Evolutionary conservation across 2,888 invertebrate genomes (phyloP).

Genomic region (Anagyrus pseudococci): DNA sequence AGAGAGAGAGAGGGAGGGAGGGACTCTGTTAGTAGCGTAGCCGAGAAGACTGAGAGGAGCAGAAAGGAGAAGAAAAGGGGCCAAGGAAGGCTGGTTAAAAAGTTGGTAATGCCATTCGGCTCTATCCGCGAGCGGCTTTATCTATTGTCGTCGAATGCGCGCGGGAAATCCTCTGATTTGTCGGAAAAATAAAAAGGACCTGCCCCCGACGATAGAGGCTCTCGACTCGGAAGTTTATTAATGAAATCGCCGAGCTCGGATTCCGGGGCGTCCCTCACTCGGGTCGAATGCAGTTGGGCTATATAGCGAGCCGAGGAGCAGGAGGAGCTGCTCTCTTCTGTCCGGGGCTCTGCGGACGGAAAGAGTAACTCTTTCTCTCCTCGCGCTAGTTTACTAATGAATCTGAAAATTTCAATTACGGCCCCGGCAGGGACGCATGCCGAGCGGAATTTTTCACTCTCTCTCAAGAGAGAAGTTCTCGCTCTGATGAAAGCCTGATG

Average conservation of each 20-base stretch:
- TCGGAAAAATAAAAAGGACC: slow-evolving; percentile 12
- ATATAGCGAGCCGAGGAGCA: too few species aligned
- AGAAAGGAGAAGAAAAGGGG: neutral
- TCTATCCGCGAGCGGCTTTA: slow-evolving; percentile 27
- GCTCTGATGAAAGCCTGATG: neutral
- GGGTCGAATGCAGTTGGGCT: too few species aligned
- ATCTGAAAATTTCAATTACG: slow-evolving; percentile 30
- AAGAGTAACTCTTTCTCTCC: slow-evolving; percentile 16
- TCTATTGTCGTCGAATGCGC: slow-evolving; percentile 1
- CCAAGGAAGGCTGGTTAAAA: slow-evolving; percentile 20
- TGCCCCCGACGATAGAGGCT: neutral
- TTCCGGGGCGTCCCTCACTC: neutral
- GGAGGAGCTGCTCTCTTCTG: too few species aligned
- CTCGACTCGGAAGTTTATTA: slow-evolving; percentile 31
- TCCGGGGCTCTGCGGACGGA: neutral
- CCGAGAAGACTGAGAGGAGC: neutral
- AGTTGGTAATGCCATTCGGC: slow-evolving; percentile 37
- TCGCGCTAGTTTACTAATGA: slow-evolving; percentile 22
- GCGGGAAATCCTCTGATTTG: slow-evolving; percentile 10
- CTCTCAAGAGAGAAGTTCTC: neutral
- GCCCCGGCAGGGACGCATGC: neutral
- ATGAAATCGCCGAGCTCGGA: slow-evolving; percentile 25
- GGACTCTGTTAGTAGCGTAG: too few species aligned
- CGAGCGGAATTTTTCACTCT: neutral
- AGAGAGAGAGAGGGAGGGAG: neutral